Percentiles rank a stretch among this genome's conserved stretches.
phyloP scores from a whole-genome alignment of 2,797 vertebrate genomes.

The Mus caroli region DNA sequence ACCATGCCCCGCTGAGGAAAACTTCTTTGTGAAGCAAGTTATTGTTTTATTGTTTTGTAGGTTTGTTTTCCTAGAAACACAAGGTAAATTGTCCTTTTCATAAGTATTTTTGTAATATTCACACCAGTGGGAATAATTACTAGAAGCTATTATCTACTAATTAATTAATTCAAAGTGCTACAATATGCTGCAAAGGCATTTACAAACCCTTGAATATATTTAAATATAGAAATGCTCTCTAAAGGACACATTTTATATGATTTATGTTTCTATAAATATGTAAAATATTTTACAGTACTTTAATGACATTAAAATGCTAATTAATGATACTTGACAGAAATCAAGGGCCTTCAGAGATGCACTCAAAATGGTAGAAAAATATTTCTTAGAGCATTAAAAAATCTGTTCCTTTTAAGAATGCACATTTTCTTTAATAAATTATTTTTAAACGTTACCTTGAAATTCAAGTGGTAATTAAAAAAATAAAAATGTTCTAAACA shows the following conservation, averaged over 20 bases:
- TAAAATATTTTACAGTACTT: slow-evolving; percentile 71
- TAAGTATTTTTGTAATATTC: slow-evolving; percentile 50
- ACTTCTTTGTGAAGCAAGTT: not conserved
- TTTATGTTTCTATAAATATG: slow-evolving; percentile 66
- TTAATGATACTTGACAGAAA: slow-evolving; percentile 77
- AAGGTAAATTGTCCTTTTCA: slow-evolving; percentile 20
- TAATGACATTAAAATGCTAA: slow-evolving; percentile 81
- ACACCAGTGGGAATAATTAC: slow-evolving; percentile 67
- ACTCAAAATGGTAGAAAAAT: slow-evolving; percentile 34
- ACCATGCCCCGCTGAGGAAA: not conserved
- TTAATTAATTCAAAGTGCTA: slow-evolving; percentile 70
- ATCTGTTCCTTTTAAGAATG: slow-evolving; percentile 46
- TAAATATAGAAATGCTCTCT: slow-evolving; percentile 65
- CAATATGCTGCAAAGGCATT: slow-evolving; percentile 35
- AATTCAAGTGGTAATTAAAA: not conserved
- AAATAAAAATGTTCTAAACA: not conserved
- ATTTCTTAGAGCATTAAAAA: slow-evolving; percentile 57
- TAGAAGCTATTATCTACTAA: slow-evolving; percentile 63
- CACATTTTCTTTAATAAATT: slow-evolving; percentile 22
- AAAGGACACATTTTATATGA: slow-evolving; percentile 66
- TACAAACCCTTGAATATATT: slow-evolving; percentile 69
- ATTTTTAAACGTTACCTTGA: slow-evolving; percentile 41
- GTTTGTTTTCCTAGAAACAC: slow-evolving; percentile 44
- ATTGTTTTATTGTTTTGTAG: slow-evolving; percentile 10
- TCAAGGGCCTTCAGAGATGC: slow-evolving; percentile 56